Percentiles rank a stretch among this genome's conserved stretches.
phyloP scores from a whole-genome alignment of 2,888 invertebrate species.

The Dryomyza anilis region DNA sequence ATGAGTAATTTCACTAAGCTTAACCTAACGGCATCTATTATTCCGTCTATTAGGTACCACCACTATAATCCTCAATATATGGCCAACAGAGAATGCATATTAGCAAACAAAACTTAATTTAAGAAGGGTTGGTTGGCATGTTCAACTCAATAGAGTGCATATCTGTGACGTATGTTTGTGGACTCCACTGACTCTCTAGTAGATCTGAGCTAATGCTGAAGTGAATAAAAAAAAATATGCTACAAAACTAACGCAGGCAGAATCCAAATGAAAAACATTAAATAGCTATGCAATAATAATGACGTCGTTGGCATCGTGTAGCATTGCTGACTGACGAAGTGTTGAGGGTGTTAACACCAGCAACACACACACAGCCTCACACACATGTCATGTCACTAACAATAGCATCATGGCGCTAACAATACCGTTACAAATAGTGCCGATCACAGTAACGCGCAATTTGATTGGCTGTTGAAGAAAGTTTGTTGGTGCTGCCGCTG shows the following conservation, averaged over 20 bases:
- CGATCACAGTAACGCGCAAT: background rate
- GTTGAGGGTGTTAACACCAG: background rate
- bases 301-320: conserved; percentile 4
- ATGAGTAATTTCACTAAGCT: too few species aligned
- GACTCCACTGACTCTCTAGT: too few species aligned
- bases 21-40: too few species aligned
- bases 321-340: background rate
- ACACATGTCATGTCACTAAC: conserved; percentile 29
- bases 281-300: conserved; percentile 40
- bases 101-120: too few species aligned
- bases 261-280: background rate
- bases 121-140: too few species aligned
- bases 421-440: background rate
- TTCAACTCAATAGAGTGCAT: too few species aligned
- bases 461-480: too few species aligned
- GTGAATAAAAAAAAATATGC: background rate
- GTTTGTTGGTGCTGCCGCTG: conserved; percentile 7
- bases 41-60: too few species aligned
- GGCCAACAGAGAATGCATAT: too few species aligned
- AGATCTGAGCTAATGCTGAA: too few species aligned
- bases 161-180: too few species aligned
- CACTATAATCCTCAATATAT: too few species aligned
- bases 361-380: background rate
- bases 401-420: background rate
- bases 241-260: background rate